Evolutionary conservation across 1,140 invertebrate genomes (phyloP).

Genomic region (Spodoptera frugiperda): DNA sequence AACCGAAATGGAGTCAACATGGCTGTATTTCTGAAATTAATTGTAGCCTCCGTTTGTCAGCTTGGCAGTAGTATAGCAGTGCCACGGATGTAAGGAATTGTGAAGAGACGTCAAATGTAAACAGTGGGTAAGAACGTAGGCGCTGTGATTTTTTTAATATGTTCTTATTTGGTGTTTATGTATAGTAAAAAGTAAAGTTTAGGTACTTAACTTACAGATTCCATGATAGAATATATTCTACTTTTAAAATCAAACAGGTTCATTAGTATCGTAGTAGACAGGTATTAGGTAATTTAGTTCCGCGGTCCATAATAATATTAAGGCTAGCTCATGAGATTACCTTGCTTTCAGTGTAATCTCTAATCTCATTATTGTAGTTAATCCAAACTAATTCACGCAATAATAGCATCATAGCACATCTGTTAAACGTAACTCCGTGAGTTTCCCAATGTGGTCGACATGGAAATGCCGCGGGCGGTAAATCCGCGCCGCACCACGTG

Average conservation of each 20-base stretch:
- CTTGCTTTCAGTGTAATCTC: no score
- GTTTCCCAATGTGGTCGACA: slow-evolving; percentile 63
- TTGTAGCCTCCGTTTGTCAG: slow-evolving; percentile 68
- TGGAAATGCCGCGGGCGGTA: slow-evolving; percentile 69
- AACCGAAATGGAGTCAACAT: slow-evolving; percentile 65
- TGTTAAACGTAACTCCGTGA: background rate
- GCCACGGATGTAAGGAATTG: slow-evolving; percentile 45
- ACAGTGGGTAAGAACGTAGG: slow-evolving; percentile 22
- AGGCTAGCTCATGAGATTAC: no score
- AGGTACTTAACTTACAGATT: no score
- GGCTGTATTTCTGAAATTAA: slow-evolving; percentile 71
- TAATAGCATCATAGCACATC: slow-evolving; percentile 13
- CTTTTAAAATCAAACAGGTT: no score
- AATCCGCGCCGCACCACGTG: slow-evolving; percentile 68
- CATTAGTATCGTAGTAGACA: no score
- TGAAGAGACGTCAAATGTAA: slow-evolving; percentile 4
- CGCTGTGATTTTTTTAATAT: background rate
- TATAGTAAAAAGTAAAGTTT: no score
- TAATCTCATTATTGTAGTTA: no score
- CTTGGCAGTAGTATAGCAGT: slow-evolving; percentile 60
- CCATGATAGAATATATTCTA: no score
- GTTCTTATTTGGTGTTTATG: background rate
- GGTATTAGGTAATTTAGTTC: no score
- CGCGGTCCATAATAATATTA: no score
- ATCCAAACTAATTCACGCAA: no score